Conservation (phyloP, 37 sponge, comb jelly and placozoan species). For the Ephydatia muelleri region DNA sequence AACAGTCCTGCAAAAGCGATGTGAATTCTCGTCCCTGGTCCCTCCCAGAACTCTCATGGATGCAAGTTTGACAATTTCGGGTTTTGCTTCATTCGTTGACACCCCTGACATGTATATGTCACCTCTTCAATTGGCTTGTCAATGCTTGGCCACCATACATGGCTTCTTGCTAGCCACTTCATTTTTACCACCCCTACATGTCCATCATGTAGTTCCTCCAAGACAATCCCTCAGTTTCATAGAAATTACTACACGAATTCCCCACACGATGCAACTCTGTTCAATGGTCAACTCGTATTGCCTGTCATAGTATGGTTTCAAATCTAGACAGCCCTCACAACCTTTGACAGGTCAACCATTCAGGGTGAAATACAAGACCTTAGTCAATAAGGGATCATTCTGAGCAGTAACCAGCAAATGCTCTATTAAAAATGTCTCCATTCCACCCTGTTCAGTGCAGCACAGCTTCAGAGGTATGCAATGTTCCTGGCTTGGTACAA, state of each 20-base stretch:
- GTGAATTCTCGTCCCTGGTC: slow-evolving; percentile 43
- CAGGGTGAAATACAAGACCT: slow-evolving; percentile 31
- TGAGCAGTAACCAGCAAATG: neutral
- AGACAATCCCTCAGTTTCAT: neutral
- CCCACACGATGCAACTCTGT: slow-evolving; percentile 51
- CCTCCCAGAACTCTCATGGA: slow-evolving; percentile 25
- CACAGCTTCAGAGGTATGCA: neutral
- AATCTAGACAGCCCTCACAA: slow-evolving; percentile 6
- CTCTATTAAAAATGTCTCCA: slow-evolving; percentile 1
- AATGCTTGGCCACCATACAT: slow-evolving; percentile 51
- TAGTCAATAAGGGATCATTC: slow-evolving; percentile 41
- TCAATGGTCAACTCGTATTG: slow-evolving; percentile 10
- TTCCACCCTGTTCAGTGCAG: neutral
- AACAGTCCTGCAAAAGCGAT: slow-evolving; percentile 33
- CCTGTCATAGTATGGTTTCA: slow-evolving; percentile 7
- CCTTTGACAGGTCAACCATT: slow-evolving; percentile 9
- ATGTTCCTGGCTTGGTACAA: neutral
- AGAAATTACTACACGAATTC: slow-evolving; percentile 28
- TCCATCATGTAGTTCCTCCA: slow-evolving; percentile 7
- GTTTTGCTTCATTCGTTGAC: slow-evolving; percentile 12
- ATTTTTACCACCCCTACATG: slow-evolving; percentile 29
- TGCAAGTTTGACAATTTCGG: slow-evolving; percentile 17
- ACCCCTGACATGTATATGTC: neutral
- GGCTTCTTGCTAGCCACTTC: slow-evolving; percentile 28
- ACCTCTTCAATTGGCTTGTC: slow-evolving; percentile 13